These are phyloP conservation scores for Pygocentrus nattereri DNA, from an alignment of 2,797 vertebrate species.

Conservation along the genomic window DNA sequence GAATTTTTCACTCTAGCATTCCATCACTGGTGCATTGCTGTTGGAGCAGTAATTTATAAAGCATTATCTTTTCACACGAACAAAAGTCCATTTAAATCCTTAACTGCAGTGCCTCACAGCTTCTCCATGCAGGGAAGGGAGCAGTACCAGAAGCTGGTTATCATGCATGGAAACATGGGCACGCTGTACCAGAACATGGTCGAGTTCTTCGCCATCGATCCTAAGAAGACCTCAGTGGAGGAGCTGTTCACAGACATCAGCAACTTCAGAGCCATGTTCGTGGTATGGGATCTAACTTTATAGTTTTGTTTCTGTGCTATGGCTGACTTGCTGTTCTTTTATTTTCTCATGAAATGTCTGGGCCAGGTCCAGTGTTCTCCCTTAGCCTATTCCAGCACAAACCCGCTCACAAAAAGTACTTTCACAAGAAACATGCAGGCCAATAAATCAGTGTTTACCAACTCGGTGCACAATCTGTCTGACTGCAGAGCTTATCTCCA, in stretches of 20 bases:
- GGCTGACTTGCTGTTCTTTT: not conserved
- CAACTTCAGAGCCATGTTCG: constrained; percentile 93
- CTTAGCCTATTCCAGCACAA: not conserved
- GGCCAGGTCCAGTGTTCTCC: not conserved
- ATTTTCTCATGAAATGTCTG: not conserved
- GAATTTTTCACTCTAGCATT: not conserved
- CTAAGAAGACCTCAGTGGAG: constrained; percentile 94
- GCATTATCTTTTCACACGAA: not conserved
- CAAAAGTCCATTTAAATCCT: constrained; percentile 61
- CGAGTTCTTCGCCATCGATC: constrained; percentile 88
- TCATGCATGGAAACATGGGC: constrained; percentile 90
- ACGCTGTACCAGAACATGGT: constrained; percentile 86
- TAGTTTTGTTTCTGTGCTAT: not conserved
- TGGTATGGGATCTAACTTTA: constrained; percentile 76
- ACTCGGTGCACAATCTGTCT: not conserved
- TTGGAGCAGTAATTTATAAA: not conserved
- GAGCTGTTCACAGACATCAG: constrained; percentile 93
- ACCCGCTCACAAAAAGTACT: constrained; percentile 3
- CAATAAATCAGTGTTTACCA: not conserved
- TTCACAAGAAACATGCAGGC: not conserved
- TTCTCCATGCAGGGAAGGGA: constrained; percentile 86
- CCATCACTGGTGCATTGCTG: not conserved
- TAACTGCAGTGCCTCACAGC: constrained; percentile 80
- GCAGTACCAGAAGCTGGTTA: constrained; percentile 87
- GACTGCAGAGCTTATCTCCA: not conserved